phyloP scores from a whole-genome alignment of 2,113 vertebrate species.

The Petroica traversi region DNA sequence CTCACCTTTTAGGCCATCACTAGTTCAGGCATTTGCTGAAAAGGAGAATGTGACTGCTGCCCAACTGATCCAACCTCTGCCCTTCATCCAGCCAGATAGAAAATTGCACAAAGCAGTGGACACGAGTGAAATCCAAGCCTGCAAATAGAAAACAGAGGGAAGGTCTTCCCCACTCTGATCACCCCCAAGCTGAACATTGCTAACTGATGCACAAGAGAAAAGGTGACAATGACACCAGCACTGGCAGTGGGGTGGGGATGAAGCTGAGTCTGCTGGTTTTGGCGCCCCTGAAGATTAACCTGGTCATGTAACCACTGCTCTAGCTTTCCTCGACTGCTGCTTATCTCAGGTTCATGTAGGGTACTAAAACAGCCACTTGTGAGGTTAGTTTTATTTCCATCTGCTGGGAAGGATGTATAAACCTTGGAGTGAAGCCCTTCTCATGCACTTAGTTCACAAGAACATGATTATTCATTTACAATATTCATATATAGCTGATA shows the following conservation, averaged over 20 bases:
- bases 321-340: not conserved
- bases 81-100: not conserved
- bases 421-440: not conserved
- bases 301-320: not conserved
- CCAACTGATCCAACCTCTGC: not conserved
- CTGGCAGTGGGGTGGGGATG: not conserved
- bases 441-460: not conserved
- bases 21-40: not conserved
- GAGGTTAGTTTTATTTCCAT: not conserved
- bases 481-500: not conserved
- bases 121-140: not conserved
- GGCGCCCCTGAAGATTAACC: not conserved
- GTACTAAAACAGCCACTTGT: not conserved
- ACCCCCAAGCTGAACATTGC: rapidly evolving
- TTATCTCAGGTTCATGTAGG: not conserved
- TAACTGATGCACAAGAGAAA: not conserved
- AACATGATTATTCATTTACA: not conserved
- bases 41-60: rapidly evolving
- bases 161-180: not conserved
- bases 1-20: not conserved
- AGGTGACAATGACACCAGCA: not conserved
- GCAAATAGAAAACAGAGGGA: not conserved
- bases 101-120: not conserved
- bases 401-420: not conserved
- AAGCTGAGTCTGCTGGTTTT: not conserved